Base-by-base conservation (phyloP, 2,797 vertebrate genomes). In the Pagetopsis macropterus region DNA sequence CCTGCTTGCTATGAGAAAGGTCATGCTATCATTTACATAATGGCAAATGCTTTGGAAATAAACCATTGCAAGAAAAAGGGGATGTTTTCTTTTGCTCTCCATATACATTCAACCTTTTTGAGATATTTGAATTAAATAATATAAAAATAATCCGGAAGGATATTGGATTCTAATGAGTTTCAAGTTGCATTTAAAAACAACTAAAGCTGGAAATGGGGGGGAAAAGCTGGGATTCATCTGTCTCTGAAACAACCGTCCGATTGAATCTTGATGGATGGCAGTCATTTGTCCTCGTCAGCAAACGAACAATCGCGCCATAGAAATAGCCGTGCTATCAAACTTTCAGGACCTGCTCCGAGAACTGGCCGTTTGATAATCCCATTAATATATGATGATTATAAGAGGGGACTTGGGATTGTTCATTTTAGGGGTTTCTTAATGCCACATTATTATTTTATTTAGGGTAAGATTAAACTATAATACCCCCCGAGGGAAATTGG, bases 11-110 rank as follows among this genome's bases (percentile, higher is more conserved):
- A 92, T 95, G 94, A 95, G 96, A 96, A 96, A 96, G 96, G 96
- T 97, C 96, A 95, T 92, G 93, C 95, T 93, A 86, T 95, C 91
- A 96, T 97, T 97, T 97, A 94, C 96, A 96, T 97, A 96, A 94
- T 93, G 93, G 95, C 89, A 80, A 92, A 89, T 67, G 81, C 67
- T 79, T 79, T 70, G 52, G 54, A 76, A 59, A 75, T 65, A 33
- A 74, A 68, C 75, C 45, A 14, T 13, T 50, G 67, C 54, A 43
- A 75, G 40, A 76, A 58, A 19, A 37, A 37, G 33, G 43, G 19
- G 9, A 72, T 57, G 46, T 76, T 72, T 78, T 61, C 41, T 68
- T 55, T 63, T 70, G 48, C 60, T 54, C 57, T 72, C 15, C 55
- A 16, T 49, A 12, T 70, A 33, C n/a, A 55, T n/a, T 37, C 1